Conservation (phyloP, 2,888 invertebrate species). For the Eupeodes luniger region DNA sequence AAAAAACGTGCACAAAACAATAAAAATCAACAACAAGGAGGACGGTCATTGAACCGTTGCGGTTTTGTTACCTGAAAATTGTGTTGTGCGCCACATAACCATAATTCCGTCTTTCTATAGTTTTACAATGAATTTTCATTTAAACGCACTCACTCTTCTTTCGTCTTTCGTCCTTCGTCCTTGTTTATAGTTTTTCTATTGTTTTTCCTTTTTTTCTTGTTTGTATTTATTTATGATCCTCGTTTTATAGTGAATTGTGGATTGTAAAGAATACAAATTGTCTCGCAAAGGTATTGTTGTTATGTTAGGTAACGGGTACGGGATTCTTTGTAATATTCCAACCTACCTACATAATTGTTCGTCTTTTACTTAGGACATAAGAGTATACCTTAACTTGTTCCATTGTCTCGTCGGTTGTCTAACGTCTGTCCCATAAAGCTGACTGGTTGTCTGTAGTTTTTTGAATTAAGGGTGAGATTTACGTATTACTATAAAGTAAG, state of each 20-base stretch:
- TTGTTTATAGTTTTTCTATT: conserved; percentile 43
- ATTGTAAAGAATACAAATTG: conserved; percentile 30
- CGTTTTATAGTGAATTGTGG: conserved; percentile 44
- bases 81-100: conserved; percentile 30
- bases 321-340: conserved; percentile 24
- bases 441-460: conserved; percentile 36
- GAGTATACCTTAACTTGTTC: conserved; percentile 65
- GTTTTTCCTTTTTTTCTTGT: conserved; percentile 5
- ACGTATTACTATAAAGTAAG: conserved; percentile 26
- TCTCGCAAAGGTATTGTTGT: conserved; percentile 32
- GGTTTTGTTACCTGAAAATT: conserved; percentile 55
- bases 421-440: conserved; percentile 18
- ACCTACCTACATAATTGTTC: background rate
- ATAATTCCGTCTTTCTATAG: conserved; percentile 13
- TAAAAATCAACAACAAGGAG: conserved; percentile 22
- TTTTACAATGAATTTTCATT: conserved; percentile 34
- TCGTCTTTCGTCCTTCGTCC: conserved; percentile 25
- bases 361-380: conserved; percentile 34
- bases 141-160: conserved; percentile 13
- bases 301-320: conserved; percentile 30
- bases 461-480: conserved; percentile 60
- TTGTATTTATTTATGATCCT: conserved; percentile 34
- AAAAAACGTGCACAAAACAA: conserved; percentile 39
- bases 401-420: conserved; percentile 55
- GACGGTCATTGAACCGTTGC: conserved; percentile 67